These are phyloP conservation scores for Cephus nigrinus DNA, from an alignment of 2,888 invertebrate species.

Conservation along the genomic window DNA sequence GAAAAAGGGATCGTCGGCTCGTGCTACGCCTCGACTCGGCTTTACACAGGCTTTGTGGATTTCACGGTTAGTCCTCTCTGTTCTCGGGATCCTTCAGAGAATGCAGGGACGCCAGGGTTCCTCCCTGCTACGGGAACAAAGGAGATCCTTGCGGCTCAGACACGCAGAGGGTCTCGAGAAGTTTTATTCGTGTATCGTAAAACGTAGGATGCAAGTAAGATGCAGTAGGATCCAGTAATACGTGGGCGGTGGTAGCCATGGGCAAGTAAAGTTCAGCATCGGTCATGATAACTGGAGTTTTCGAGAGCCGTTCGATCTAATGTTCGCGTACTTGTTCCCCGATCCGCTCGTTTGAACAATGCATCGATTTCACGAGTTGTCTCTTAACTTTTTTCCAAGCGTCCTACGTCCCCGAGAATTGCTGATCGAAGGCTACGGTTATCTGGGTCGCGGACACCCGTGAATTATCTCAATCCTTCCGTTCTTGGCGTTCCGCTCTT, in stretches of 20 bases:
- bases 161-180: neutral
- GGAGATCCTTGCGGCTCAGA: neutral
- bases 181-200: neutral
- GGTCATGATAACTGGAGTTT: neutral
- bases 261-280: neutral
- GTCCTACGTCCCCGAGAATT: conserved; percentile 46
- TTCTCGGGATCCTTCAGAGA: neutral
- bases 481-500: conserved; percentile 41
- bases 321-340: neutral
- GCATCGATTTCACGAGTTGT: conserved; percentile 47
- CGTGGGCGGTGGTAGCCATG: neutral
- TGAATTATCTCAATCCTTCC: conserved; percentile 58
- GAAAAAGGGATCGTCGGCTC: neutral
- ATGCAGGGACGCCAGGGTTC: neutral
- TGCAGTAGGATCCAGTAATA: neutral
- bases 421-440: conserved; percentile 52
- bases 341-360: neutral
- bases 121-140: neutral
- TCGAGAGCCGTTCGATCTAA: neutral
- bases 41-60: conserved; percentile 5
- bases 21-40: neutral
- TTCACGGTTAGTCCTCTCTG: conserved; percentile 1
- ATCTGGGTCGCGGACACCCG: conserved; percentile 60
- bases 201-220: neutral
- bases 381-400: conserved; percentile 18